A percentile compares a stretch with the other conserved stretches of the same genome.
Conservation (phyloP, 2,888 invertebrate species). For the Drosophila anomelani region DNA sequence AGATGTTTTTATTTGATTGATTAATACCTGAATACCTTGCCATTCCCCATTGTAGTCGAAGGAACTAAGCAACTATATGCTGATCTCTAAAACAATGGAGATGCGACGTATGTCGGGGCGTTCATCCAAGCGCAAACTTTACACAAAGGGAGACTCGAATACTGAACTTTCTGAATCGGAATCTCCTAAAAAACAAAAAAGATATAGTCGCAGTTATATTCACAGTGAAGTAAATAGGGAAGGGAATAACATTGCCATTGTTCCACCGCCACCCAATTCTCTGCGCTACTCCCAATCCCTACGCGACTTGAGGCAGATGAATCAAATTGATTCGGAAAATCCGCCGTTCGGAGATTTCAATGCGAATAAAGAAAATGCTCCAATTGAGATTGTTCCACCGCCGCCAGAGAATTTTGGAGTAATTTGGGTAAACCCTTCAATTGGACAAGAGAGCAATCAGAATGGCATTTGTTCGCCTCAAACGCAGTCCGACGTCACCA, state of each 20-base stretch:
- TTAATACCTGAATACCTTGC: background rate
- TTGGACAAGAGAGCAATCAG: background rate
- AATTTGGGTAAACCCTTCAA: background rate
- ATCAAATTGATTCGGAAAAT: background rate
- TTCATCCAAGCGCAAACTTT: constrained; percentile 26
- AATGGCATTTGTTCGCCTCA: background rate
- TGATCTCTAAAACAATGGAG: constrained; percentile 20
- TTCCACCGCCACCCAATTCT: constrained; percentile 41
- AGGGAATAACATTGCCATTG: constrained; percentile 7
- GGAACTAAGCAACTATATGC: constrained; percentile 28
- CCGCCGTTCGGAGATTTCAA: background rate
- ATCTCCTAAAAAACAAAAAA: constrained; percentile 24
- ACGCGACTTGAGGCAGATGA: background rate
- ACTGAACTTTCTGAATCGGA: background rate
- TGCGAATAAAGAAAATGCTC: background rate
- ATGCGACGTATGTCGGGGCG: background rate
- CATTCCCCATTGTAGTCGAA: constrained; percentile 11
- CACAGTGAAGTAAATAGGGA: background rate
- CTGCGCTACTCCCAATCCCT: constrained; percentile 35
- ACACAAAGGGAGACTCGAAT: constrained; percentile 43
- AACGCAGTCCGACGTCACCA: background rate
- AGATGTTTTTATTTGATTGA: background rate
- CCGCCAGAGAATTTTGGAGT: constrained; percentile 8
- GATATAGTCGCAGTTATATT: constrained; percentile 3
- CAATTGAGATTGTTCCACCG: constrained; percentile 2